Evolutionary conservation across 2,797 vertebrate genomes (phyloP).

Genomic region (Malacoraja senta): DNA sequence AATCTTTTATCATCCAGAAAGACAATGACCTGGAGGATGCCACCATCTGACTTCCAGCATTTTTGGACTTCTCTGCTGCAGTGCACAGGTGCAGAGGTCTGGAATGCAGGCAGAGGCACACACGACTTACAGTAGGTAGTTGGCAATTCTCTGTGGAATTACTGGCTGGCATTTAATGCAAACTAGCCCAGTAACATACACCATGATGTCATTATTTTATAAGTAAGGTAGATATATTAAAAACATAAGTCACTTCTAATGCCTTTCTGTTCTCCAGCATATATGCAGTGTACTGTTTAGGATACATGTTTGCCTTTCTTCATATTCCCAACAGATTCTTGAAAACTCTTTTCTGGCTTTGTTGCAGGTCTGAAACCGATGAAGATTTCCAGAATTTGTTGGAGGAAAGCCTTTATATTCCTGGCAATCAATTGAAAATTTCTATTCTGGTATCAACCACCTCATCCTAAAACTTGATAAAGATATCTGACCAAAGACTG

Average conservation of each 20-base stretch:
- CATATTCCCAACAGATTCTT: not conserved
- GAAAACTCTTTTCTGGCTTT: not conserved
- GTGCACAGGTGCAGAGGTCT: too few relatives aligned
- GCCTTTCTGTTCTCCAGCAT: not conserved
- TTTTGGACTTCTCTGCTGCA: too few relatives aligned
- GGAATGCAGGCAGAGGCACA: too few relatives aligned
- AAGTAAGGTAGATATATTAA: not conserved
- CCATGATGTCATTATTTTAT: too few relatives aligned
- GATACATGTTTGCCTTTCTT: not conserved
- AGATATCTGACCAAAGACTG: slow-evolving; percentile 22
- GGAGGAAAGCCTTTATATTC: not conserved
- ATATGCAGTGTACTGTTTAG: not conserved
- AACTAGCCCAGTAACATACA: too few relatives aligned
- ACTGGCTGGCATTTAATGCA: too few relatives aligned
- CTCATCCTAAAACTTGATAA: not conserved
- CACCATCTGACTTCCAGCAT: too few relatives aligned
- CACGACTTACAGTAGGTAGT: too few relatives aligned
- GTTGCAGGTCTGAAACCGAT: not conserved
- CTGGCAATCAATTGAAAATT: not conserved
- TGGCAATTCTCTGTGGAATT: too few relatives aligned
- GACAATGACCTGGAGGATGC: too few relatives aligned
- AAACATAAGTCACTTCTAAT: too few relatives aligned
- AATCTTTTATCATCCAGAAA: not conserved
- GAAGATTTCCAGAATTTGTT: not conserved
- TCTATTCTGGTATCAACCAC: not conserved